These are phyloP conservation scores for Conops quadrifasciatus DNA, from an alignment of 2,888 invertebrate genomes.

Conservation along the genomic window DNA sequence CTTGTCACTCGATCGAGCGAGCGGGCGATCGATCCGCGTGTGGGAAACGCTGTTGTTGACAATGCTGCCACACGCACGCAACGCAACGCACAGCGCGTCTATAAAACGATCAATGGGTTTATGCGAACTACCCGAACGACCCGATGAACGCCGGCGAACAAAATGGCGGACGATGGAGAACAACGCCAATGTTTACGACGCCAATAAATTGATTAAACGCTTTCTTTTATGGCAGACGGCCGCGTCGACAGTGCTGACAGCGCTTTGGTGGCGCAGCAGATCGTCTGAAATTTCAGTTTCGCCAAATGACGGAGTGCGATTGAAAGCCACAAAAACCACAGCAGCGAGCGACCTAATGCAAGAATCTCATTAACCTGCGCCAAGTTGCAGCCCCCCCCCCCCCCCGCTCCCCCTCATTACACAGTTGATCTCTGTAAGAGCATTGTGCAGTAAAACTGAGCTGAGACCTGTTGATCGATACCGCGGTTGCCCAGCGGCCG, in stretches of 20 bases:
- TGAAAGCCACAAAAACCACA: slow-evolving; percentile 4
- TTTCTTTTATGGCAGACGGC: slow-evolving; percentile 2
- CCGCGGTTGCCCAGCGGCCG: neutral
- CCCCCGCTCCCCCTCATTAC: neutral
- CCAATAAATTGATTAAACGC: slow-evolving; percentile 24
- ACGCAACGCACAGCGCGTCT: neutral
- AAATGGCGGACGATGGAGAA: neutral
- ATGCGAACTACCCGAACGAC: neutral
- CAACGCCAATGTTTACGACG: slow-evolving; percentile 22
- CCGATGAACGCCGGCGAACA: neutral
- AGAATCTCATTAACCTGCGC: slow-evolving; percentile 15
- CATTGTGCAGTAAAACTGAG: neutral
- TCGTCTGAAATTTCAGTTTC: neutral
- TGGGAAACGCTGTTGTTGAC: neutral
- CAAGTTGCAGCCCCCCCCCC: neutral
- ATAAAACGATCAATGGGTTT: slow-evolving; percentile 1
- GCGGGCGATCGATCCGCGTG: neutral
- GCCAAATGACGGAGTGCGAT: neutral
- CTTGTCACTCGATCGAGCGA: neutral
- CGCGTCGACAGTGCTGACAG: neutral
- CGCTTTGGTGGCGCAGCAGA: neutral
- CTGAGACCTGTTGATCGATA: slow-evolving; percentile 17
- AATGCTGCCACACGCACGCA: slow-evolving; percentile 13
- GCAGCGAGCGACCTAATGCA: slow-evolving; percentile 1
- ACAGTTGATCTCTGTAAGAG: neutral